Conservation (phyloP, 2,113 vertebrate genomes). For the human region GRCh38 chrX:46344001-46344500, state of each 20-base stretch:
- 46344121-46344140: not conserved
- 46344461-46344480: not conserved
- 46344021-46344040: not conserved
- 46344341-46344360: not conserved
- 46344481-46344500: not conserved
- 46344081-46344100: not conserved
- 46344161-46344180: not conserved
- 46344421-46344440: not conserved
- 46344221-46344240: not conserved
- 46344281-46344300: not conserved
- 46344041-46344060: not conserved
- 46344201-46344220: not conserved
- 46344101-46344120: not conserved
- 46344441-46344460: not conserved
- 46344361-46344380: not conserved
- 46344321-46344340: not conserved
- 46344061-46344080: not conserved
- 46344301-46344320: not conserved
- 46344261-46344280: not conserved
- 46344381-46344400: not conserved
- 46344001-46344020: not conserved
- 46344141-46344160: not conserved
- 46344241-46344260: not conserved
- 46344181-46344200: not conserved
- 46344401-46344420: not conserved